phyloP scores from a whole-genome alignment of 2,797 vertebrate species.

The Hephaestus fuliginosus region DNA sequence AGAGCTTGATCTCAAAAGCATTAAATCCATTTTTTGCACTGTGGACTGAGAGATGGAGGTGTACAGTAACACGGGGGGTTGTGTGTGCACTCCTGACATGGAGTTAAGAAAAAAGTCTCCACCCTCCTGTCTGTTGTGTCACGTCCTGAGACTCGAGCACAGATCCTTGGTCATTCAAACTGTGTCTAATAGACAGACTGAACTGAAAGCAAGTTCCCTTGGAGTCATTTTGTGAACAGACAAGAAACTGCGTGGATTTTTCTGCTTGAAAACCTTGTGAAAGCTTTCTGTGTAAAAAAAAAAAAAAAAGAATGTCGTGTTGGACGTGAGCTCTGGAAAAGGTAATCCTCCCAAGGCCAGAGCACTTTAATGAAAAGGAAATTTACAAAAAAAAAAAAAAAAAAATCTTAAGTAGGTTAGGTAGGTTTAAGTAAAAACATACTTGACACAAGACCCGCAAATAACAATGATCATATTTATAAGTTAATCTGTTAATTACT shows the following conservation, averaged over 20 bases:
- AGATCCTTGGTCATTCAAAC: conserved; percentile 50
- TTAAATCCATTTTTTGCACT: conserved; percentile 47
- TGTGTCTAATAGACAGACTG: conserved; percentile 35
- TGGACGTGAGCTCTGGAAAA: conserved; percentile 1
- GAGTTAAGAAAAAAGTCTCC: conserved; percentile 33
- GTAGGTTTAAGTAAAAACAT: no score
- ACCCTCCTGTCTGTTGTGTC: conserved; percentile 25
- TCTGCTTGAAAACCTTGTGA: not conserved
- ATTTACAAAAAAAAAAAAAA: no score
- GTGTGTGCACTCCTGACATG: conserved; percentile 29
- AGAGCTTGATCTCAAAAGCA: conserved; percentile 61
- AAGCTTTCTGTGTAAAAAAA: conserved; percentile 9
- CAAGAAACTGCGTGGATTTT: conserved; percentile 18
- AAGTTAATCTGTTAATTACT: not conserved
- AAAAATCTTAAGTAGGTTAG: no score
- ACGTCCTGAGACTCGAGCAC: conserved; percentile 33
- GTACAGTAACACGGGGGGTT: conserved; percentile 4
- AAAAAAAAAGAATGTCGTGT: no score
- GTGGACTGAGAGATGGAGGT: conserved; percentile 40
- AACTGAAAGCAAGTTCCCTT: conserved; percentile 33
- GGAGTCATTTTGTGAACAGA: conserved; percentile 46
- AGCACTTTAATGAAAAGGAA: not conserved
- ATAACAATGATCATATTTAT: not conserved
- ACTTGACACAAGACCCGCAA: not conserved
- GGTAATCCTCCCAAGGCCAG: conserved; percentile 4